Percentiles rank a stretch among this genome's conserved stretches.
Conservation (phyloP, 1,140 invertebrate genomes). For the Hycleus phaleratus region DNA sequence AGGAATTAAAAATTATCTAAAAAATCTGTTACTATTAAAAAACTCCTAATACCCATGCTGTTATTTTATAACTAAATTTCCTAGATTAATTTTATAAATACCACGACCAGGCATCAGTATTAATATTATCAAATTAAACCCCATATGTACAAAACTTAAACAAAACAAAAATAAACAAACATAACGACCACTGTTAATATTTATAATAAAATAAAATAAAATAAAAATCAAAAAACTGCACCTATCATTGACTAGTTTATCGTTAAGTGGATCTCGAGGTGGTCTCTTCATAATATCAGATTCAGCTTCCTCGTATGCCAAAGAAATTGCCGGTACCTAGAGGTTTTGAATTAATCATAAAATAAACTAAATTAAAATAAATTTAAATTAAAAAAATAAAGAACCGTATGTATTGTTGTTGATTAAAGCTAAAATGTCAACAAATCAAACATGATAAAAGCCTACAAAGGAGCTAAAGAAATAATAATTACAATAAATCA, state of each 20-base stretch:
- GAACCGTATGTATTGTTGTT: no score
- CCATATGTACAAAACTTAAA: conserved; percentile 6
- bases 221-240: conserved; percentile 41
- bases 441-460: no score
- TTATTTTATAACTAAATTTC: not conserved
- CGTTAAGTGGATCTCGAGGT: conserved; percentile 90
- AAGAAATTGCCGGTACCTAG: conserved; percentile 96
- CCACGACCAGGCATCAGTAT: conserved; percentile 9
- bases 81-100: not conserved
- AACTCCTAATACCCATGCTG: no score
- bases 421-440: no score
- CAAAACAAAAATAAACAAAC: conserved; percentile 9
- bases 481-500: no score
- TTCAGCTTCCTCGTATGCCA: conserved; percentile 99
- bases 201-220: conserved; percentile 10
- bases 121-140: conserved; percentile 1
- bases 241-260: conserved; percentile 98
- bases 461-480: no score
- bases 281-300: conserved; percentile 99
- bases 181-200: conserved; percentile 18
- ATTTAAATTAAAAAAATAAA: not conserved
- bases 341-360: not conserved
- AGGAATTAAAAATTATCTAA: no score
- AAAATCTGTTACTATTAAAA: no score
- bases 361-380: not conserved